Evolutionary conservation across 2,888 invertebrate species (phyloP), one percentile per base, ranked within the genome.

Genomic region (Pilophorus perplexus): DNA sequence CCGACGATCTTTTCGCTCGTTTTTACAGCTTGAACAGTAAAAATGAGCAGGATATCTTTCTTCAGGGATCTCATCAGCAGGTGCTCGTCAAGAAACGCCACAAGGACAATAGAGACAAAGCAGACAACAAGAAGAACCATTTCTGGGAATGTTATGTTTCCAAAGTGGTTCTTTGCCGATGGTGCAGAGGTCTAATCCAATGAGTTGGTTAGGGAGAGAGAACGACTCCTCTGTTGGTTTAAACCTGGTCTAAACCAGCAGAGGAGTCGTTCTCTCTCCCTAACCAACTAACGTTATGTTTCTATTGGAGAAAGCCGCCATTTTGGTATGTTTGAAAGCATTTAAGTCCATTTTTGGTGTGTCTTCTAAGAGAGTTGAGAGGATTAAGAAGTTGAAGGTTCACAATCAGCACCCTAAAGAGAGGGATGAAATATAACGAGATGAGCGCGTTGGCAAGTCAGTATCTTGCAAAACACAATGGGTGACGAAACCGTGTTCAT

Each of bases 251-350:
- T n/a, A n/a, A n/a, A n/a, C n/a, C n/a, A n/a, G n/a, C n/a, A n/a
- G n/a, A n/a, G n/a, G n/a, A n/a, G n/a, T n/a, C n/a, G n/a, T n/a
- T n/a, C n/a, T n/a, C n/a, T n/a, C n/a, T n/a, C n/a, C n/a, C n/a
- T n/a, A n/a, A n/a, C n/a, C n/a, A n/a, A n/a, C n/a, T n/a, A n/a
- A n/a, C n/a, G n/a, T n/a, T 48, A 48, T 20, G 18, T 48, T 8
- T 22, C 12, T 20, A 20, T 48, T 12, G 48, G 48, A 16, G 20
- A 48, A 16, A 12, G n/a, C 8, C 23, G 48, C n/a, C n/a, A 12
- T 48, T n/a, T 12, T 48, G 48, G 48, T 48, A 48, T 22, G 48
- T 48, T 16, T 48, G 48, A 48, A 48, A 48, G 48, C 48, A 48
- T 48, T 48, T n/a, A 48, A 8, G 3, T 4, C 48, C 48, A 48